Evolutionary conservation across 1,140 invertebrate genomes (phyloP).

Genomic region (Halyomorpha halys): DNA sequence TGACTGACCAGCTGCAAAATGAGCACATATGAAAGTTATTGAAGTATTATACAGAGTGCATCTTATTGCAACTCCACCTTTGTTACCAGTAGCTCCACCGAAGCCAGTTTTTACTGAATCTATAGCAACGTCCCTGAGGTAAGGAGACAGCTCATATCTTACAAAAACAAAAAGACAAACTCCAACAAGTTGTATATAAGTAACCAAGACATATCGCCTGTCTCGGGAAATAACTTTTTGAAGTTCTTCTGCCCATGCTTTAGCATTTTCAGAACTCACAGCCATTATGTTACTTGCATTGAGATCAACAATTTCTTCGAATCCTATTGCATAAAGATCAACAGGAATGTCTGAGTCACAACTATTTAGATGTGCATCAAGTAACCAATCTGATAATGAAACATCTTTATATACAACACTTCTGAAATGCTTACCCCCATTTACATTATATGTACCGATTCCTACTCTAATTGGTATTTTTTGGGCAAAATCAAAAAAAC

Average conservation of each 20-base stretch:
- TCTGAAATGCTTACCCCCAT: conserved; percentile 96
- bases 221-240: conserved; percentile 84
- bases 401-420: conserved; percentile 93
- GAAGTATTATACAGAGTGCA: conserved; percentile 85
- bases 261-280: conserved; percentile 85
- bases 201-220: conserved; percentile 81
- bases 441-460: conserved; percentile 97
- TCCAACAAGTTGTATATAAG: conserved; percentile 93
- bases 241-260: conserved; percentile 89
- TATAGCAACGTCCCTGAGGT: conserved; percentile 82
- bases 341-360: conserved; percentile 40
- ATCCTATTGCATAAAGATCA: conserved; percentile 95
- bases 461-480: conserved; percentile 63
- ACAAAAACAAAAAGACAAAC: conserved; percentile 95
- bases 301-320: conserved; percentile 98
- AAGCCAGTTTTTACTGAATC: conserved; percentile 96
- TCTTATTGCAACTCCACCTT: conserved; percentile 80
- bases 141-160: conserved; percentile 71
- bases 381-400: conserved; percentile 86
- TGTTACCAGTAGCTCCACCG: conserved; percentile 73
- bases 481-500: conserved; percentile 72
- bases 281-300: conserved; percentile 98
- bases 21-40: conserved; percentile 55
- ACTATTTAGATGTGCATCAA: conserved; percentile 50
- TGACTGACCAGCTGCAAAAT: conserved; percentile 28